Conservation (phyloP, 2,113 vertebrate genomes). For the Coreoperca whiteheadi region DNA sequence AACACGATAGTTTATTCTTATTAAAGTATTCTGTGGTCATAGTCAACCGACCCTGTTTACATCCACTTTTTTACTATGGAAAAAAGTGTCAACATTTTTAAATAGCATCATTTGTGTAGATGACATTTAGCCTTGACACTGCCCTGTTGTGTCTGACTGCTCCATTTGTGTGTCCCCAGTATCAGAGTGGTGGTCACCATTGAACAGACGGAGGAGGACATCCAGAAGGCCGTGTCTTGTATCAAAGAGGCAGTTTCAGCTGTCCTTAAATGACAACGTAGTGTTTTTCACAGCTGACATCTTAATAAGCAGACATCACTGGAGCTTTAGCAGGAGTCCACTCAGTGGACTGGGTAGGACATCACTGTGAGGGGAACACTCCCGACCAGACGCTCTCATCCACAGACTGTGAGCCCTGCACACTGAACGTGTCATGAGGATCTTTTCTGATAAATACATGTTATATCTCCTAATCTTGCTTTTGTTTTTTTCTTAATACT, state of each 20-base stretch:
- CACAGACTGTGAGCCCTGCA: neutral
- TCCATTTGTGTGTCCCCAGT: slow-evolving; percentile 77
- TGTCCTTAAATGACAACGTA: slow-evolving; percentile 77
- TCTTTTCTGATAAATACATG: neutral
- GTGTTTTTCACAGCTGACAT: neutral
- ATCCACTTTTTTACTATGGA: neutral
- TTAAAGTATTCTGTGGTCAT: neutral
- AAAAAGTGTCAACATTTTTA: neutral
- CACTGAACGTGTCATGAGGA: neutral
- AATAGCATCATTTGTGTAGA: neutral
- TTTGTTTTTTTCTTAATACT: neutral
- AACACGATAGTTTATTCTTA: too few species aligned
- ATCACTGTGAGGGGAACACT: slow-evolving; percentile 6
- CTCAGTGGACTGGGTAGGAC: neutral
- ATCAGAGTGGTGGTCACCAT: slow-evolving; percentile 93
- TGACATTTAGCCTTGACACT: neutral
- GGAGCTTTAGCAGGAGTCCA: slow-evolving; percentile 2
- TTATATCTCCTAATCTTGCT: neutral
- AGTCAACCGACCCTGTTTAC: neutral
- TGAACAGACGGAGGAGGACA: slow-evolving; percentile 91
- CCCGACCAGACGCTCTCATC: neutral
- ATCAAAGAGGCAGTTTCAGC: slow-evolving; percentile 88
- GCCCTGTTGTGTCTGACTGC: slow-evolving; percentile 10
- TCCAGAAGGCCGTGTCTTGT: slow-evolving; percentile 87
- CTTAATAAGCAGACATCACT: too few species aligned